Base-by-base conservation (phyloP, 2,888 invertebrate species). In the Ectropis crepuscularia region DNA sequence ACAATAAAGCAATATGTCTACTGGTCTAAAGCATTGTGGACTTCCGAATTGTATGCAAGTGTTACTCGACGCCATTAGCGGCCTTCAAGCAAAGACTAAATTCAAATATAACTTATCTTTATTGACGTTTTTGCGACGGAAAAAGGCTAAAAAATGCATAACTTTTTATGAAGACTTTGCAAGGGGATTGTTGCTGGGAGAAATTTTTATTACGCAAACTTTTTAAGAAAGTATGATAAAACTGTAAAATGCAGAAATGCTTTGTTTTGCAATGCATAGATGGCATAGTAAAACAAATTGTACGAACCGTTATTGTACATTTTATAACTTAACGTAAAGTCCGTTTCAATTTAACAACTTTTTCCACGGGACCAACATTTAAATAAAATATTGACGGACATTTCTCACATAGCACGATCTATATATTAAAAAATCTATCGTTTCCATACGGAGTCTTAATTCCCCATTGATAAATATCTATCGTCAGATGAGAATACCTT, bases 1-100 rank as follows among this genome's bases (percentile, higher is more conserved):
- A 82, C 85, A 90, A 90, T 91, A 90, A 88, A 87, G 78, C 83
- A 79, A 91, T 90, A 87, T 77, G 81, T 86, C 92, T 91, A 91
- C 91, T 88, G 92, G 88, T 82, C 81, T 74, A 74, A 66, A 61
- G 78, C 68, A 86, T 89, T 88, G 88, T 89, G 83, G 86, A 90
- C 88, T 88, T 87, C 89, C 87, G 87, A 90, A 87, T 87, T 87
- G 85, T 87, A 85, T 81, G 81, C 81, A 65, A 54, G 63, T 80
- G 79, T 83, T 81, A 74, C 82, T 79, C 66, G 72, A 66, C 73
- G 53, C 80, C 76, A 89, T 90, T 90, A 89, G 89, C 91, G 92
- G 90, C 88, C 57, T 50, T 68, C 71, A 66, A 70, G 70, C 74
- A 81, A 79, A 77, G 73, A 65, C 67, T 68, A 68, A 68, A 72